Evolutionary conservation across 1,140 invertebrate species (phyloP).

Genomic region (Cydia amplana): DNA sequence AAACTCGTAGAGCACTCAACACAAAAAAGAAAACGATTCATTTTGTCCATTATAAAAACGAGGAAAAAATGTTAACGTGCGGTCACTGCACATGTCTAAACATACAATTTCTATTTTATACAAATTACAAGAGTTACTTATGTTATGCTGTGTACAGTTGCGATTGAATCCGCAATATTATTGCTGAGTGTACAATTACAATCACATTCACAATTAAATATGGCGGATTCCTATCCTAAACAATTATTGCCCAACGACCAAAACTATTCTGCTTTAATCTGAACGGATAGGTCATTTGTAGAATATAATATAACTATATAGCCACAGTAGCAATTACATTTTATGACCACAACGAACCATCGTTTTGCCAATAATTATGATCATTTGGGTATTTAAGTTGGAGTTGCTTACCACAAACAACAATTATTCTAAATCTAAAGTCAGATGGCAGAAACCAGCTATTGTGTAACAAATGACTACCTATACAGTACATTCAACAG

Average conservation of each 20-base stretch:
- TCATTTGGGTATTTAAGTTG: constrained; percentile 29
- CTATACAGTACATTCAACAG: neutral
- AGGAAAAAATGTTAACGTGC: too few species aligned
- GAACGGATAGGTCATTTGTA: neutral
- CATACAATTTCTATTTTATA: too few species aligned
- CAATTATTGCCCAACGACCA: neutral
- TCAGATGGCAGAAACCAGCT: neutral
- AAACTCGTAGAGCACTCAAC: too few species aligned
- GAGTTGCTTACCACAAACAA: constrained; percentile 22
- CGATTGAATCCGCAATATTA: too few species aligned
- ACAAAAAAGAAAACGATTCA: too few species aligned
- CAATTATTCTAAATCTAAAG: constrained; percentile 20
- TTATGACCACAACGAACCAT: constrained; percentile 17
- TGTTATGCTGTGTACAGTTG: too few species aligned
- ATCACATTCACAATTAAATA: neutral
- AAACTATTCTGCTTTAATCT: neutral
- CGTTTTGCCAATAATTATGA: constrained; percentile 25
- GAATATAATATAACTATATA: constrained; percentile 19
- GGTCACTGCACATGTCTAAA: too few species aligned
- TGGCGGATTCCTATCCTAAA: neutral
- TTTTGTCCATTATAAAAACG: too few species aligned
- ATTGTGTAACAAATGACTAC: neutral
- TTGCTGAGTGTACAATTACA: too few species aligned
- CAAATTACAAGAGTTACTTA: too few species aligned
- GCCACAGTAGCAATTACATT: constrained; percentile 22